Evolutionary conservation across 2,113 vertebrate genomes (phyloP).

Genomic region (Rhinolophus ferrumequinum): DNA sequence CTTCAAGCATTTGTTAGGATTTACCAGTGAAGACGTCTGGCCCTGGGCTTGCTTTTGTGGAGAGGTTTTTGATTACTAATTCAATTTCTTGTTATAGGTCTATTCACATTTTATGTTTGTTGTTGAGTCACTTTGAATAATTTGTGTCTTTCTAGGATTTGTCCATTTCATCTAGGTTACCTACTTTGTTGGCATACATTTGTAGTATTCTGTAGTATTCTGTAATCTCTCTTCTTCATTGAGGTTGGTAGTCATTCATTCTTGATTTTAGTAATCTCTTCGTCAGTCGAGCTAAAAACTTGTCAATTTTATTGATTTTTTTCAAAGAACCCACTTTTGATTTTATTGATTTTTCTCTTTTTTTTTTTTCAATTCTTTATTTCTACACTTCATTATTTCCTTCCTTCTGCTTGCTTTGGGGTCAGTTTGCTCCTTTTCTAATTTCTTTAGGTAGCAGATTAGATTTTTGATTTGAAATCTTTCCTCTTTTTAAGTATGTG

Average conservation of each 20-base stretch:
- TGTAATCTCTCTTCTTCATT: not conserved
- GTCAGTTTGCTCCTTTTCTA: not conserved
- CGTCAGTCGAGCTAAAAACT: no score
- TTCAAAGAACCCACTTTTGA: not conserved
- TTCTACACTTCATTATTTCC: not conserved
- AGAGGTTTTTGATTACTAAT: not conserved
- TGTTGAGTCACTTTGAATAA: not conserved
- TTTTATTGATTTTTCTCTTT: not conserved
- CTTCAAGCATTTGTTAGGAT: not conserved
- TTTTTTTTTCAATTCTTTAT: not conserved
- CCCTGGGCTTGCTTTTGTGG: not conserved
- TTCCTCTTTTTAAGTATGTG: not conserved
- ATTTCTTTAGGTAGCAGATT: not conserved
- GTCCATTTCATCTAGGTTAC: no score
- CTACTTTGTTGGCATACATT: not conserved
- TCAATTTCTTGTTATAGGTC: not conserved
- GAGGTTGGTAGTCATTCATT: not conserved
- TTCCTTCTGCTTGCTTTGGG: not conserved
- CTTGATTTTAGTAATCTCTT: not conserved
- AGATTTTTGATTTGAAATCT: not conserved
- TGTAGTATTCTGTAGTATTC: no score
- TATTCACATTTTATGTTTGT: not conserved
- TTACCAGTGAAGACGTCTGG: not conserved
- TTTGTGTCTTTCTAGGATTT: not conserved
- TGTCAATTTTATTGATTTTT: no score